Conservation (phyloP, 2,888 invertebrate genomes). For the Dendrolimus houi region DNA sequence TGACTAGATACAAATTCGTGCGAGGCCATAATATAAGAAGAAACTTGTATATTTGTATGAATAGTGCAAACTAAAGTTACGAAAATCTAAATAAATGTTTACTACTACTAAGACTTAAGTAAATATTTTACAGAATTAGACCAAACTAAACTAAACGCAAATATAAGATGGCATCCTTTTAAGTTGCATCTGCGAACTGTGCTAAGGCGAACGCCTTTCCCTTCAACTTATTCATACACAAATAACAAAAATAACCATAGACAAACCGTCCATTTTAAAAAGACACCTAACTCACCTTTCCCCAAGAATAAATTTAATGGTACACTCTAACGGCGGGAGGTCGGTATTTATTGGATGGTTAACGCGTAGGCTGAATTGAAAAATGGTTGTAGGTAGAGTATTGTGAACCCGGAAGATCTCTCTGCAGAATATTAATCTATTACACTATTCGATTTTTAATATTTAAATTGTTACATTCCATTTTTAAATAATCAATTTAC, state of each 20-base stretch:
- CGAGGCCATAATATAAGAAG: too few relatives aligned
- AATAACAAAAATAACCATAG: conserved; percentile 74
- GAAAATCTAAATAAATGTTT: too few relatives aligned
- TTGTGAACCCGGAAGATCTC: neutral
- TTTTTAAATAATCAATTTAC: too few relatives aligned
- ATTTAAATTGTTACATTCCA: neutral
- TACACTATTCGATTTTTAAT: conserved; percentile 1
- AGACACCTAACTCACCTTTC: neutral
- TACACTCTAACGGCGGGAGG: neutral
- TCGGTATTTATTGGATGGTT: neutral
- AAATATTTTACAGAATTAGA: too few relatives aligned
- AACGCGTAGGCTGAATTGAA: neutral
- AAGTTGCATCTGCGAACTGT: conserved; percentile 45
- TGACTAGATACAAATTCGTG: too few relatives aligned
- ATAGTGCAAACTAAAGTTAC: too few relatives aligned
- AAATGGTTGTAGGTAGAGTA: neutral
- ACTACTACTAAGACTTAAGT: too few relatives aligned
- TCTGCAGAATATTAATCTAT: neutral
- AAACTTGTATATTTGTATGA: too few relatives aligned
- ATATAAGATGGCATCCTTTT: conserved; percentile 19
- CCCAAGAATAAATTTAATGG: neutral
- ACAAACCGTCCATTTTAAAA: conserved; percentile 34
- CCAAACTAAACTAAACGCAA: neutral
- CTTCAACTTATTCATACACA: conserved; percentile 72
- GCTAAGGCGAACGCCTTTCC: conserved; percentile 75